Conservation (phyloP, 2,113 vertebrate genomes). For the Typhlomys cinereus region DNA sequence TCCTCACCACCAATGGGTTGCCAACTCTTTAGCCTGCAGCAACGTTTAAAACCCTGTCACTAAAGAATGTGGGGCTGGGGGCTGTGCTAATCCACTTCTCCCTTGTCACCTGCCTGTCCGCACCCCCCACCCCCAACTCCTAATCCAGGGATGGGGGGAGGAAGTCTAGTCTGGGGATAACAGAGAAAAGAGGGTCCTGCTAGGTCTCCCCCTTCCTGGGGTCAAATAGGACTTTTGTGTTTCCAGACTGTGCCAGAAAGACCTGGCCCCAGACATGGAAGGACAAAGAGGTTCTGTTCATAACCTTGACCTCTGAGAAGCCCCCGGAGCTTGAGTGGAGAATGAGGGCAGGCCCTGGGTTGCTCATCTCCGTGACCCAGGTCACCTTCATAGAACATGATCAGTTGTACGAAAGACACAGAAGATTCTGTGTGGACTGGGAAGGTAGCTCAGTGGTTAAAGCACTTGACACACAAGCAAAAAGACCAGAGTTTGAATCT, state of each 20-base stretch:
- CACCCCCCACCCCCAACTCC: background rate
- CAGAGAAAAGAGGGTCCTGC: background rate
- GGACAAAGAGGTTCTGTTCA: background rate
- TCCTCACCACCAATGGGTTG: background rate
- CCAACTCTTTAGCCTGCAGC: constrained; percentile 34
- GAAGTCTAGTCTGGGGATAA: background rate
- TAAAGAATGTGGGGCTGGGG: constrained; percentile 49
- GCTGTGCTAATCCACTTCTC: background rate
- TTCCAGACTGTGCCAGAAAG: background rate
- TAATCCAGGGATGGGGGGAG: background rate
- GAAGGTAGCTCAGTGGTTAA: too few relatives aligned
- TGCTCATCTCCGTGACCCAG: background rate
- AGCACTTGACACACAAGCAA: too few relatives aligned
- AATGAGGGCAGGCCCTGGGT: background rate
- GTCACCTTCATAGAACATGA: background rate
- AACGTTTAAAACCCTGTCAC: constrained; percentile 56
- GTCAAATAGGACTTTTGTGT: background rate
- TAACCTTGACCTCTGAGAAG: background rate
- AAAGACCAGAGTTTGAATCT: too few relatives aligned
- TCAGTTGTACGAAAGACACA: background rate
- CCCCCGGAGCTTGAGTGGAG: background rate
- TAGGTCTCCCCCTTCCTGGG: background rate
- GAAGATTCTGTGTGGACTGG: background rate
- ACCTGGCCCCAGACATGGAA: background rate
- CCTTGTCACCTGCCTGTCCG: constrained; percentile 4